Base-by-base conservation (phyloP, 2,113 vertebrate species). In the Anoplopoma fimbria region DNA sequence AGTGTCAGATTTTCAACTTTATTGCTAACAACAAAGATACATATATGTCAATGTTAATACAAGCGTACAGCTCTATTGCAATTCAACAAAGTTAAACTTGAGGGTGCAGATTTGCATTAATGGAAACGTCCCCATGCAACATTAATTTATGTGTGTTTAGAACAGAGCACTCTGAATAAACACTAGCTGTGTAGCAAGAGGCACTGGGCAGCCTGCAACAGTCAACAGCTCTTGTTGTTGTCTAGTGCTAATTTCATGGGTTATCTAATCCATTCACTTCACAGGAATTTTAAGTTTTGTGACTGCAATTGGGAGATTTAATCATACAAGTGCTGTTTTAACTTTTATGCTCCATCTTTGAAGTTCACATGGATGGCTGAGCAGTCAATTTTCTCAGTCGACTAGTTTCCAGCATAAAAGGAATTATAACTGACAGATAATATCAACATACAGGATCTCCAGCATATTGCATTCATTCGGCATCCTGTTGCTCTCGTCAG, bases 391-490 rank as follows among this genome's bases (percentile, higher is more conserved):
- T 71, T 79, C 58, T 71, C 53, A 58, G 40, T 23, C 42, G 21
- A 21, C 42, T 45, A 60, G 69, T 76, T 81, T 57, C 51, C 29
- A 57, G 60, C 29, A 53, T 61, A 70, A 86, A 79, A 69, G 5
- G 29, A 91, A 82, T 79, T 57, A 82, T 61, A 83, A 73, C 84
- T 82, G 73, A 81, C 68, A 62, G 87, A 83, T 88, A 67, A 82
- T 67, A 90, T 89, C 86, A 82, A 65, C 75, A 75, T 40, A 64
- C 75, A 67, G 81, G 36, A 84, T 64, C 36, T 68, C 57, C 77
- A 75, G 68, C 57, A 63, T 85, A 72, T 80, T 86, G 74, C 53
- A 77, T 85, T 83, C 69, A 76, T 68, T 72, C 40, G 67, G 72
- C 49, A 58, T 82, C 31, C 57, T 83, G 79, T 79, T 81, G 67